phyloP scores from a whole-genome alignment of 1,140 invertebrate species.

The Dendroctonus valens region DNA sequence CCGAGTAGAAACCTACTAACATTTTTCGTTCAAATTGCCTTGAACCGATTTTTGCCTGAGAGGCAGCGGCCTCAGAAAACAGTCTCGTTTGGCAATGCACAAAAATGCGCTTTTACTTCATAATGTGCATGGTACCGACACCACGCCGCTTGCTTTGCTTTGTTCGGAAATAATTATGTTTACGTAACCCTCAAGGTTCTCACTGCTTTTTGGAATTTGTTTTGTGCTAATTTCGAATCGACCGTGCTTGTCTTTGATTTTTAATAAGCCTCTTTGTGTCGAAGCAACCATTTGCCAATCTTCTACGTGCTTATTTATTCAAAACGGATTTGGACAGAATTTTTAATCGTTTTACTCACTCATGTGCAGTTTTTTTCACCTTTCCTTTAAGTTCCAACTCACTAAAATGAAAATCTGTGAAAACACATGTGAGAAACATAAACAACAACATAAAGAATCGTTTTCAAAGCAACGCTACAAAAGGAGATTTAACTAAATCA shows the following conservation, averaged over 20 bases:
- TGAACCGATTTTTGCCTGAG: slow-evolving; percentile 16
- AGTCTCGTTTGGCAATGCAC: slow-evolving; percentile 16
- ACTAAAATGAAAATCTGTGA: too few species aligned
- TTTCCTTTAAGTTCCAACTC: too few species aligned
- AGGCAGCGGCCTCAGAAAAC: slow-evolving; percentile 13
- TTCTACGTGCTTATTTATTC: too few species aligned
- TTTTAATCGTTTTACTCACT: too few species aligned
- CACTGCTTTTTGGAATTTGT: slow-evolving; percentile 13
- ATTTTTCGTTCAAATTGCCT: slow-evolving; percentile 17
- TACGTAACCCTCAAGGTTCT: slow-evolving; percentile 15
- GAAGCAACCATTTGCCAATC: too few species aligned
- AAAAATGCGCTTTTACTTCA: slow-evolving; percentile 25
- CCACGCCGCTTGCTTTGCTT: slow-evolving; percentile 8
- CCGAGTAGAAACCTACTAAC: slow-evolving; percentile 1
- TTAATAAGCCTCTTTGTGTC: too few species aligned
- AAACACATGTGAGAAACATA: too few species aligned
- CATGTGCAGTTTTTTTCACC: too few species aligned
- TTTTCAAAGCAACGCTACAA: too few species aligned
- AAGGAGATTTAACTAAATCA: too few species aligned
- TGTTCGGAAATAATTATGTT: slow-evolving; percentile 19
- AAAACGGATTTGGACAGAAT: too few species aligned
- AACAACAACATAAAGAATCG: too few species aligned
- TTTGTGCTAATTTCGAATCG: slow-evolving; percentile 8
- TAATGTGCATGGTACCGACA: slow-evolving; percentile 22
- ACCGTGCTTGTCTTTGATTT: not conserved